These are phyloP conservation scores for Lipophrys pholis DNA, from an alignment of 2,113 vertebrate species.

Conservation along the genomic window DNA sequence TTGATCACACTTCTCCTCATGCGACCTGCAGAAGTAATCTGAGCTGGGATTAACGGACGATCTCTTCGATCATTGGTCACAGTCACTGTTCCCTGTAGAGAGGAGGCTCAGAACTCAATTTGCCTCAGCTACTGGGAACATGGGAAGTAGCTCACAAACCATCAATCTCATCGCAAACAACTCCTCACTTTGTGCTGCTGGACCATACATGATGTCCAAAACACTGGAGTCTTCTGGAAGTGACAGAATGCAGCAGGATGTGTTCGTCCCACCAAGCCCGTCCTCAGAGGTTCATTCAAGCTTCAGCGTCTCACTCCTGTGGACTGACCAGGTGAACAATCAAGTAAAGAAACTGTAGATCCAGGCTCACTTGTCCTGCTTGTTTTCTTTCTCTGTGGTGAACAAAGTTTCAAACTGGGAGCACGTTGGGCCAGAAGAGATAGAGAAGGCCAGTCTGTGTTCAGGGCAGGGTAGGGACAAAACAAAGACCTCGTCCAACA, in stretches of 20 bases:
- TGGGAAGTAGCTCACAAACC: background rate
- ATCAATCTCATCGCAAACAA: background rate
- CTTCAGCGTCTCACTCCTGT: too few relatives aligned
- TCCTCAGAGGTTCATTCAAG: too few relatives aligned
- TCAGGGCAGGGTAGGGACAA: too few relatives aligned
- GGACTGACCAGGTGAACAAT: background rate
- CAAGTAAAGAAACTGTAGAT: constrained; percentile 5
- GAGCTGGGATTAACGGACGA: constrained; percentile 28
- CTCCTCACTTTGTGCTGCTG: background rate
- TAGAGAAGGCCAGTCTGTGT: too few relatives aligned
- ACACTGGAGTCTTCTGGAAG: background rate
- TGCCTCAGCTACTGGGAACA: constrained; percentile 1
- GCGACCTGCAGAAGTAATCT: constrained; percentile 32
- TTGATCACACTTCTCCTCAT: constrained; percentile 27
- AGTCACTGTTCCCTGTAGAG: constrained; percentile 8
- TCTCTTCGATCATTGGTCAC: constrained; percentile 26
- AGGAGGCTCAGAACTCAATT: constrained; percentile 9
- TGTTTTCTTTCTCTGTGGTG: background rate
- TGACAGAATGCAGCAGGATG: constrained; percentile 20
- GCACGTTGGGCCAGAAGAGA: too few relatives aligned
- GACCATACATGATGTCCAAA: background rate
- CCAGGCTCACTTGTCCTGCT: background rate
- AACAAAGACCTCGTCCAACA: too few relatives aligned
- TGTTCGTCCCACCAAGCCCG: constrained; percentile 36
- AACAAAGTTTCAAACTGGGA: too few relatives aligned